phyloP scores from a whole-genome alignment of 64 coral and sea anemone species.

The Porites australiensis region DNA sequence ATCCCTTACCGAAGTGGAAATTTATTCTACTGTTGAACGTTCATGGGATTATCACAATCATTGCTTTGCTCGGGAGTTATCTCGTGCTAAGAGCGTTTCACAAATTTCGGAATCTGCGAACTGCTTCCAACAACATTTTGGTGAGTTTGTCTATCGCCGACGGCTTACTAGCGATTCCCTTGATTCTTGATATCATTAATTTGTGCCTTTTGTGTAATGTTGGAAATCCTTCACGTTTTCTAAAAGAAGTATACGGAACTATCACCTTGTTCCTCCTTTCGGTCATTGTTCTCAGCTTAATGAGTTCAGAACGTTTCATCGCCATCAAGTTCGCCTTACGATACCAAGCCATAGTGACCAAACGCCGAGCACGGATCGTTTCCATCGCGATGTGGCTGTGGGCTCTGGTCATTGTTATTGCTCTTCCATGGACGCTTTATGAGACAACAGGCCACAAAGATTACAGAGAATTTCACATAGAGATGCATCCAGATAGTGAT shows the following conservation, averaged over 20 bases:
- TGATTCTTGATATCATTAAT: not conserved
- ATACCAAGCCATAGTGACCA: not conserved
- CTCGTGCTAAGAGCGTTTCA: not conserved
- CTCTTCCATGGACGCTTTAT: not conserved
- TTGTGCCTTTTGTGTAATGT: not conserved
- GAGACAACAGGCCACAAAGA: not conserved
- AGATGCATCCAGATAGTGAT: not conserved
- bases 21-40: no score
- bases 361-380: not conserved
- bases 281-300: not conserved
- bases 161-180: not conserved
- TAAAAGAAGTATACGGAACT: not conserved
- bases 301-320: not conserved
- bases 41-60: no score
- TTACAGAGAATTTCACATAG: no score
- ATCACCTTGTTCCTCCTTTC: not conserved
- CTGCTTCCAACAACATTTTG: constrained; percentile 24
- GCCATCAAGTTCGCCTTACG: constrained; percentile 7
- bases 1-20: no score
- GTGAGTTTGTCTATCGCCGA: constrained; percentile 33
- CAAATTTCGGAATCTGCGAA: not conserved
- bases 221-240: not conserved
- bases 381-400: not conserved
- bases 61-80: not conserved
- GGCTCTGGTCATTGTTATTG: not conserved